A percentile compares a stretch with the other conserved stretches of the same genome.
phyloP scores from a whole-genome alignment of 2,797 vertebrate species.

The Australoheros facetus region DNA sequence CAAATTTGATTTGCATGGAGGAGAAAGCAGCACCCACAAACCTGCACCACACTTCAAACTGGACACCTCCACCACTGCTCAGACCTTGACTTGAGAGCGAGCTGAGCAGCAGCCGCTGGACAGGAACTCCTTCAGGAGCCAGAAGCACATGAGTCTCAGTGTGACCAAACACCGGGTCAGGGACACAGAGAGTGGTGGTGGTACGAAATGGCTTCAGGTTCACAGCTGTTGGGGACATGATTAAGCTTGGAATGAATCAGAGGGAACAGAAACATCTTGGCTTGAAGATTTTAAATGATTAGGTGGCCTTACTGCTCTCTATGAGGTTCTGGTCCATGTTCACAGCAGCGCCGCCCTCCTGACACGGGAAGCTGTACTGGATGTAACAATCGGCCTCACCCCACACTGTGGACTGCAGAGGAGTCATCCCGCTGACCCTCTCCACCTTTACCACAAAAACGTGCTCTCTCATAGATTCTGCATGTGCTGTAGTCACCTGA shows the following conservation, averaged over 20 bases:
- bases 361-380: conserved; percentile 91
- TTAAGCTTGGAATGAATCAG: background rate
- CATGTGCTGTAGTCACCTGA: conserved; percentile 63
- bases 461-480: conserved; percentile 82
- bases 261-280: background rate
- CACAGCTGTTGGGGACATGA: conserved; percentile 60
- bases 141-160: conserved; percentile 87
- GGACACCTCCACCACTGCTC: conserved; percentile 83
- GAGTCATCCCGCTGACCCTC: conserved; percentile 86
- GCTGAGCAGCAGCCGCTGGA: conserved; percentile 89
- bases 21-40: conserved; percentile 55
- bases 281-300: background rate
- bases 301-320: conserved; percentile 79
- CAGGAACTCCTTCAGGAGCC: conserved; percentile 84
- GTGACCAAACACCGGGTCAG: conserved; percentile 89
- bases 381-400: conserved; percentile 97
- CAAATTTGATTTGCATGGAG: too few relatives aligned
- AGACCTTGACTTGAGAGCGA: conserved; percentile 81
- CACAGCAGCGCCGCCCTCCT: conserved; percentile 60
- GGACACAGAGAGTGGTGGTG: conserved; percentile 88
- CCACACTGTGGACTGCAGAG: conserved; percentile 94
- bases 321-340: conserved; percentile 64
- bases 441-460: conserved; percentile 89
- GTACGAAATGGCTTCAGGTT: conserved; percentile 87
- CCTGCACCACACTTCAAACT: conserved; percentile 99